Evolutionary conservation across 2,888 invertebrate species (phyloP).

Genomic region (Drosophila gaucha): DNA sequence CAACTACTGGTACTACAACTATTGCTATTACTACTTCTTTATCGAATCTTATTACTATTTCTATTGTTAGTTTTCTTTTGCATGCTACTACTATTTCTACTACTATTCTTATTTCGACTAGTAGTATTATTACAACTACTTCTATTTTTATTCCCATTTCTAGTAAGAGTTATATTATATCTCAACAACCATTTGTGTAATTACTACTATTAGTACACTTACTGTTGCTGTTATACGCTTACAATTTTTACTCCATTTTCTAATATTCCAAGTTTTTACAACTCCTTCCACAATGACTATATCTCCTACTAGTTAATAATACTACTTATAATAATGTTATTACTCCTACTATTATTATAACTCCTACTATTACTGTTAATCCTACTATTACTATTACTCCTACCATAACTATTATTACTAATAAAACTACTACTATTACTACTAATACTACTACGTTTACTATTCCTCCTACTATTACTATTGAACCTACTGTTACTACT

Average conservation of each 20-base stretch:
- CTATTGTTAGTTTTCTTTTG: too few relatives aligned
- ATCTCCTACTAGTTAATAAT: background rate
- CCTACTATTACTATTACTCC: background rate
- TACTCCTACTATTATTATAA: background rate
- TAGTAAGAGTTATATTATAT: too few relatives aligned
- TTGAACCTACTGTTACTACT: background rate
- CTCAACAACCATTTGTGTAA: too few relatives aligned
- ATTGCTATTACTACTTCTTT: background rate
- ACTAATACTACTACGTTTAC: background rate
- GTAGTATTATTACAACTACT: background rate
- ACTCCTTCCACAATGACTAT: background rate
- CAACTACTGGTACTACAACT: background rate
- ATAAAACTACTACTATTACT: background rate
- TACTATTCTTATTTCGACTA: too few relatives aligned
- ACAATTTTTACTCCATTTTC: too few relatives aligned
- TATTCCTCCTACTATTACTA: background rate
- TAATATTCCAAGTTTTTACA: too few relatives aligned
- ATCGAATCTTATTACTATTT: background rate
- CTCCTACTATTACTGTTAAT: background rate
- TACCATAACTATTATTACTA: background rate
- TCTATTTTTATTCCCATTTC: too few relatives aligned
- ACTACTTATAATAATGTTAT: background rate
- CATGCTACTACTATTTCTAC: background rate
- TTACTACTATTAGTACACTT: too few relatives aligned
- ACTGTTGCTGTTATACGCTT: too few relatives aligned